Percentiles rank a stretch among this genome's conserved stretches.
These are phyloP conservation scores for Diceros bicornis DNA, from an alignment of 2,797 vertebrate genomes.

Conservation along the genomic window DNA sequence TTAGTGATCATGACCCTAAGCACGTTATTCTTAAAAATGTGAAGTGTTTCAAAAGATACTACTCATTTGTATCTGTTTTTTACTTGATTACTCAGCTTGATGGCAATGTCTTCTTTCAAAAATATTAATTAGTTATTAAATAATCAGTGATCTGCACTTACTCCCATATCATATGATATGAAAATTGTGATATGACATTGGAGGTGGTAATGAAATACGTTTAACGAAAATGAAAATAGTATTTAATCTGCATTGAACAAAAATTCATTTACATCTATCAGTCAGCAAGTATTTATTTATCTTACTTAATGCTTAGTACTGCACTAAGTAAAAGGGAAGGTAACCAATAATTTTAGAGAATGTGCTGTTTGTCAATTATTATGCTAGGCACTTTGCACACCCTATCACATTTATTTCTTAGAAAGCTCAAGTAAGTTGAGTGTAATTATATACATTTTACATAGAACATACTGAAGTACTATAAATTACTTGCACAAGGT, in stretches of 20 bases:
- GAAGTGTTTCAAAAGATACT: slow-evolving; percentile 4
- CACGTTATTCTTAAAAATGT: not conserved
- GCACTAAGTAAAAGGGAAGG: not conserved
- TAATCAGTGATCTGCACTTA: not conserved
- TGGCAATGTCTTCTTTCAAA: not conserved
- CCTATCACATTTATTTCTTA: not conserved
- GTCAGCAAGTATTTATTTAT: not conserved
- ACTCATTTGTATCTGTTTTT: not conserved
- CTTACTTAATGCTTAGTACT: not conserved
- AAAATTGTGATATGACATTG: not conserved
- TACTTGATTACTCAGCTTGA: not conserved
- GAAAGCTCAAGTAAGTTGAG: not conserved
- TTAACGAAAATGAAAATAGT: not conserved
- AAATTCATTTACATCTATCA: not conserved
- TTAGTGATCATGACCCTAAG: not conserved
- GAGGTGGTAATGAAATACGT: not conserved
- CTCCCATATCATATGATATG: not conserved
- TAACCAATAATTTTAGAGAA: not conserved
- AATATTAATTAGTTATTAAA: not conserved
- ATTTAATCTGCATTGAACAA: not conserved
- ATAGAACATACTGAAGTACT: not conserved
- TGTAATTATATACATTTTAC: not conserved
- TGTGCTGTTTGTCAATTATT: not conserved
- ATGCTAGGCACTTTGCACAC: not conserved
- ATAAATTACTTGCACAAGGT: not conserved